phyloP scores from a whole-genome alignment of 2,888 invertebrate genomes.

The Slavum lentiscoides region DNA sequence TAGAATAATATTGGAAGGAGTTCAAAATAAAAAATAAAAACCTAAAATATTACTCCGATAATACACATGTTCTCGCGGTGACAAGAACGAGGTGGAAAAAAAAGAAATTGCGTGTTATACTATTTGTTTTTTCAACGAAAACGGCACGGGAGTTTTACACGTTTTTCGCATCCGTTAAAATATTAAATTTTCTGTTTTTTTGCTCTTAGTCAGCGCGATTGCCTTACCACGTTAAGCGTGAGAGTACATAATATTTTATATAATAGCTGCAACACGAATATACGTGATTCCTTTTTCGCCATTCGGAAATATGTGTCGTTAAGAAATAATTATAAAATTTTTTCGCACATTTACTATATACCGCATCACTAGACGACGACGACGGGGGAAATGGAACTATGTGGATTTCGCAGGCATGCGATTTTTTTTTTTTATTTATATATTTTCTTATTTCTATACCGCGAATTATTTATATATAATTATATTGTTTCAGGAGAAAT shows the following conservation, averaged over 20 bases:
- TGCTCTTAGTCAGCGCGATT: too few species aligned
- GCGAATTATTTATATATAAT: background rate
- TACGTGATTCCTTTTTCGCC: background rate
- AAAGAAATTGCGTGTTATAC: background rate
- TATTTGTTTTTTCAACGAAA: constrained; percentile 16
- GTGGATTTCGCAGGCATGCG: constrained; percentile 4
- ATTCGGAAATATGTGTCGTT: background rate
- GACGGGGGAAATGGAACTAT: background rate
- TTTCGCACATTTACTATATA: background rate
- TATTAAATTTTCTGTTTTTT: background rate
- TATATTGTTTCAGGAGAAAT: background rate
- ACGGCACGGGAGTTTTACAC: background rate
- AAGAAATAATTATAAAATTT: constrained; percentile 24
- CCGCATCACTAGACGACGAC: too few species aligned
- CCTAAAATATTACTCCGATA: background rate
- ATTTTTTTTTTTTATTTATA: background rate
- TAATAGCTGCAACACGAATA: background rate
- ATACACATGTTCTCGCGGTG: background rate
- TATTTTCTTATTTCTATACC: constrained; percentile 7
- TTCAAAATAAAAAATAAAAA: constrained; percentile 16
- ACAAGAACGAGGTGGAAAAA: background rate
- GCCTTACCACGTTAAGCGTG: background rate
- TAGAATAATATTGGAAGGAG: constrained; percentile 21
- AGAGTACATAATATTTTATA: background rate
- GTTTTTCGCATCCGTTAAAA: background rate